A percentile compares a stretch with the other conserved stretches of the same genome.
Evolutionary conservation across 2,797 vertebrate species (phyloP).

Genomic region (Botia kubotai): DNA sequence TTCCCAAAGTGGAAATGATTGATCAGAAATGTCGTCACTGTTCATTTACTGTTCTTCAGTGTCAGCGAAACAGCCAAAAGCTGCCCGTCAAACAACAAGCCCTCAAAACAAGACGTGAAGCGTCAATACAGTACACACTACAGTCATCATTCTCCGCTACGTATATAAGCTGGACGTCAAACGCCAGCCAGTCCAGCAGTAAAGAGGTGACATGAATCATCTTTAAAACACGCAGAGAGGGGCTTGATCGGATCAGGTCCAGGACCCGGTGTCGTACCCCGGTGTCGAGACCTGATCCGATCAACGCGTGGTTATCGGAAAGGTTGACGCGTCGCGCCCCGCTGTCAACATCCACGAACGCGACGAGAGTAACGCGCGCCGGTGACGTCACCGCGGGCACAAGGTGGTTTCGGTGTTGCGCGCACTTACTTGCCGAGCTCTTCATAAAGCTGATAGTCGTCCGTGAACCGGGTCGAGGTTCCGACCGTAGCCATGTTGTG

Average conservation of each 20-base stretch:
- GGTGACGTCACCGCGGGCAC: conserved; percentile 40
- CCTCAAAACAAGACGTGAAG: conserved; percentile 49
- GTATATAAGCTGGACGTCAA: neutral
- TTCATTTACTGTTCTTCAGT: conserved; percentile 27
- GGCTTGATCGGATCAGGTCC: conserved; percentile 38
- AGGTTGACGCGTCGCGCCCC: conserved; percentile 25
- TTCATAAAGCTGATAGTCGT: conserved; percentile 98
- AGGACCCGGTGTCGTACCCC: neutral
- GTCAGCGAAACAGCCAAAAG: conserved; percentile 35
- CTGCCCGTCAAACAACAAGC: conserved; percentile 9
- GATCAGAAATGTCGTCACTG: conserved; percentile 44
- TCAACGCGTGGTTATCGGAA: conserved; percentile 11
- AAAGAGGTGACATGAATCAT: neutral
- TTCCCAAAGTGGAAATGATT: conserved; percentile 39
- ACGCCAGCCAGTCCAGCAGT: neutral
- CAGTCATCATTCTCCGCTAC: neutral
- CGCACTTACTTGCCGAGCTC: conserved; percentile 96
- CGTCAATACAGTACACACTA: conserved; percentile 9
- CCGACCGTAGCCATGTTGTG: conserved; percentile 86
- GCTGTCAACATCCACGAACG: conserved; percentile 46
- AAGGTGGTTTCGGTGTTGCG: conserved; percentile 8
- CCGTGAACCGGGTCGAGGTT: conserved; percentile 94
- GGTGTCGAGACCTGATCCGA: conserved; percentile 15
- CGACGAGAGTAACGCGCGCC: conserved; percentile 38
- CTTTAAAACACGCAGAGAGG: conserved; percentile 27